A percentile compares a stretch with the other conserved stretches of the same genome.
Evolutionary conservation across 2,797 vertebrate genomes (phyloP).

Genomic region (Rhinatrema bivittatum): DNA sequence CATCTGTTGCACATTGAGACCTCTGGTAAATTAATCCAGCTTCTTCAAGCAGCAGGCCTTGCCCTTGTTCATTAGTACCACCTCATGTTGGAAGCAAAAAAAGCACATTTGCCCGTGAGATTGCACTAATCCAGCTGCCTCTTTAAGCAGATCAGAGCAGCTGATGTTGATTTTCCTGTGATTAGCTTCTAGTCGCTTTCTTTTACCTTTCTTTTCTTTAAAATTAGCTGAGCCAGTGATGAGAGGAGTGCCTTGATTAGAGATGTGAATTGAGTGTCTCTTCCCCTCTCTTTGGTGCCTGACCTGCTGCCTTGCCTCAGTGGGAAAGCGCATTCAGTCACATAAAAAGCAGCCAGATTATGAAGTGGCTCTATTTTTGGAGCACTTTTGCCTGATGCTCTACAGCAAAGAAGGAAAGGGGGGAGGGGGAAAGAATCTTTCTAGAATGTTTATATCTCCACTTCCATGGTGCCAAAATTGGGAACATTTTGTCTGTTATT

Average conservation of each 20-base stretch:
- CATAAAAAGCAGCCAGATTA: accelerated
- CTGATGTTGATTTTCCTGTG: not conserved
- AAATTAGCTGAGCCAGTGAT: not conserved
- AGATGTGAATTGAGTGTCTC: not conserved
- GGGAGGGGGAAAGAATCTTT: too few species aligned
- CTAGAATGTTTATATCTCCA: too few species aligned
- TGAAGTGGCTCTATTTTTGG: not conserved
- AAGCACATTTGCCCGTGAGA: not conserved
- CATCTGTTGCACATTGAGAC: too few species aligned
- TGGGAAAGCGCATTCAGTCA: not conserved
- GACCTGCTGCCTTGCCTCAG: not conserved
- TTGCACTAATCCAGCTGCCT: not conserved
- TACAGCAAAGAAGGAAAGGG: not conserved
- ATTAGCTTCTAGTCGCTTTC: not conserved
- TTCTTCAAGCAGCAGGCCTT: too few species aligned
- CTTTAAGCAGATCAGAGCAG: not conserved
- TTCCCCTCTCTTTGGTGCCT: not conserved
- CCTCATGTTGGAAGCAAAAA: too few species aligned
- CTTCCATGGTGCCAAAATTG: too few species aligned
- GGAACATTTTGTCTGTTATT: too few species aligned
- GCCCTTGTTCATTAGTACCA: too few species aligned
- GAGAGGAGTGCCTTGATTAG: not conserved
- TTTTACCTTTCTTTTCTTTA: not conserved
- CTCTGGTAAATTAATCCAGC: too few species aligned
- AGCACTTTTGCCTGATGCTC: not conserved